These are phyloP conservation scores for Ceratoteleas bidentatus DNA, from an alignment of 1,140 invertebrate genomes.

Conservation along the genomic window DNA sequence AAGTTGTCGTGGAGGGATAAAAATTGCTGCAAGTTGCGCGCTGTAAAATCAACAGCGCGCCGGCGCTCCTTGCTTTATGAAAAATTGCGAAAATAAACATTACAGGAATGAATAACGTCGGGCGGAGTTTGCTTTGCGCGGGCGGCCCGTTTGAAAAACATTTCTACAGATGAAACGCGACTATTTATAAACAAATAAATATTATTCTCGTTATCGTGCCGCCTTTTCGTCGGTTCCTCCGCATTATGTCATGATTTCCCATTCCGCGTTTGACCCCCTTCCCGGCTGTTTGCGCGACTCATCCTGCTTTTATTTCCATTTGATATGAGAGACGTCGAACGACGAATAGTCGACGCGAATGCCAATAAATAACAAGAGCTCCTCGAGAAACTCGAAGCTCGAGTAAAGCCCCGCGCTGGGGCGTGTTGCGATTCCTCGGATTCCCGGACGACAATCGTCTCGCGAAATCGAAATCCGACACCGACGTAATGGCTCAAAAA, in stretches of 20 bases:
- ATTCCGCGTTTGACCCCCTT: conserved; percentile 34
- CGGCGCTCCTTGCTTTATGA: conserved; percentile 45
- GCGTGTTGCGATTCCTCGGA: conserved; percentile 46
- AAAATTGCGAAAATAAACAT: conserved; percentile 63
- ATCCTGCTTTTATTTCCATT: conserved; percentile 51
- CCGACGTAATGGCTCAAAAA: conserved; percentile 45
- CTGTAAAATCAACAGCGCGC: conserved; percentile 33
- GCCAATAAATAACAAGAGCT: conserved; percentile 76
- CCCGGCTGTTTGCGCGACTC: conserved; percentile 20
- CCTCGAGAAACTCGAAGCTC: conserved; percentile 70
- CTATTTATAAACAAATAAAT: conserved; percentile 67
- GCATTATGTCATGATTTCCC: conserved; percentile 34
- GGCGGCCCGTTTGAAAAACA: conserved; percentile 51
- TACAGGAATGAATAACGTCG: conserved; percentile 54
- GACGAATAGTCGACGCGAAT: conserved; percentile 68
- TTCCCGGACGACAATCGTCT: conserved; percentile 53
- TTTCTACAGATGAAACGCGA: conserved; percentile 59
- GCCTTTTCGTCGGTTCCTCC: conserved; percentile 5
- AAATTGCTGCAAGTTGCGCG: conserved; percentile 28
- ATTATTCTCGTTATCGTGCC: conserved; percentile 60
- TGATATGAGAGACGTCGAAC: conserved; percentile 47
- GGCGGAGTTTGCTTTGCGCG: conserved; percentile 51
- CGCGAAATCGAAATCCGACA: conserved; percentile 74
- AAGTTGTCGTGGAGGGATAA: conserved; percentile 37
- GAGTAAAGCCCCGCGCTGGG: conserved; percentile 20